Conservation (phyloP, 2,113 vertebrate genomes). For the Caranx melampygus region DNA sequence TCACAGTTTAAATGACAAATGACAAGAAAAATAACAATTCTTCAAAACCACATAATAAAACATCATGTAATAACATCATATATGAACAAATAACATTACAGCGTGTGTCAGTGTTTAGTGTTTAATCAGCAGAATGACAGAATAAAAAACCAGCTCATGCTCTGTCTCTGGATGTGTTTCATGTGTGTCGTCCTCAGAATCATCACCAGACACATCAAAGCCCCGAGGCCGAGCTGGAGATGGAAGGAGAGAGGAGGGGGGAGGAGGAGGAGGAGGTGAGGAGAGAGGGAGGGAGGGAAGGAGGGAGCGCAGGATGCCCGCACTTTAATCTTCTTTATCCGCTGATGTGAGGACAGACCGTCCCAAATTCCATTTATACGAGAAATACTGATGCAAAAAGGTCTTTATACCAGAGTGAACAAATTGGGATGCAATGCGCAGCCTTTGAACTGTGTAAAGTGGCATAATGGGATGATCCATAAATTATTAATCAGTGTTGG, state of each 20-base stretch:
- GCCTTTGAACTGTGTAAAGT: conserved; percentile 88
- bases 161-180: conserved; percentile 36
- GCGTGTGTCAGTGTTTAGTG: not conserved
- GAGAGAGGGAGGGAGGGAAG: conserved; percentile 12
- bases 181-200: conserved; percentile 50
- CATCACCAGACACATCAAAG: conserved; percentile 63
- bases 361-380: conserved; percentile 86
- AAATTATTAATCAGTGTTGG: conserved; percentile 84
- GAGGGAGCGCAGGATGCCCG: conserved; percentile 79
- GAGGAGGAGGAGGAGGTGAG: not conserved
- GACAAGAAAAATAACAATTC: not conserved
- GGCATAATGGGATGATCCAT: conserved; percentile 79
- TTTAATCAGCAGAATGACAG: conserved; percentile 3
- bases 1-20: not conserved
- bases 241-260: conserved; percentile 24
- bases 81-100: not conserved
- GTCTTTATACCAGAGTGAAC: conserved; percentile 81
- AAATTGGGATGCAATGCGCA: conserved; percentile 84
- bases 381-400: conserved; percentile 84
- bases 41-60: not conserved
- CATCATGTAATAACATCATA: not conserved
- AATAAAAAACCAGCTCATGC: conserved; percentile 9
- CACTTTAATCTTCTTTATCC: conserved; percentile 92
- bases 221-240: conserved; percentile 42
- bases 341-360: conserved; percentile 86